Evolutionary conservation across 2,113 vertebrate genomes (phyloP), one percentile per base, ranked within the genome.

Genomic region (Pluvianellus socialis): DNA sequence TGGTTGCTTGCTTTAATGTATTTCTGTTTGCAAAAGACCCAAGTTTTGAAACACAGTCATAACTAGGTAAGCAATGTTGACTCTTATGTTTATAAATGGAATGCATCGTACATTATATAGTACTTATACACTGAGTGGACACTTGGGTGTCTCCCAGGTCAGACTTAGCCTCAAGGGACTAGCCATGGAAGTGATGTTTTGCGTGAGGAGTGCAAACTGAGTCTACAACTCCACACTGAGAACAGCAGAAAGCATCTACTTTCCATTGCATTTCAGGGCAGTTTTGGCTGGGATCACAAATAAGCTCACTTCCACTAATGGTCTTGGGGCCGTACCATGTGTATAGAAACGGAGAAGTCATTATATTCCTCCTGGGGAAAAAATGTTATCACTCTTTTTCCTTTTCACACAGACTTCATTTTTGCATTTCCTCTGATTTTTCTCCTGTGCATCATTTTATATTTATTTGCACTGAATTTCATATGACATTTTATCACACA

Each of bases 161-260:
- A 81, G 22, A 47, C 14, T 7, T 0, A 62, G 9, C 12, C 10
- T 70, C 18, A 23, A 14, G 14, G 6, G 27, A 22, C 71, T 30
- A 53, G 35, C 12, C 6, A 5, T 9, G 7, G 30, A 42, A 28
- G 7, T 7, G 8, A 45, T 30, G 33, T 42, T 35, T 42, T 5
- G 0, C 2, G 3, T 22, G 24, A 79, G 17, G 17, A 38, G 6
- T 1, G 9, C 33, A 56, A 33, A 7, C 62, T 5, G 44, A 76
- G 32, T 4, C 19, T 45, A 20, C 22, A 83, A 49, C 11, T 11
- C 38, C 44, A n/a, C 40, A 20, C 12, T 0, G 0, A 72, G 22
- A 55, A 28, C n/a, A 58, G 14, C 30, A 68, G 90, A 91, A 79
- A 63, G 2, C 10, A 55, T 50, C 8, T 20, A 12, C 11, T 50